Evolutionary conservation across 2,113 vertebrate genomes (phyloP).

Genomic region (Labrus mixtus): DNA sequence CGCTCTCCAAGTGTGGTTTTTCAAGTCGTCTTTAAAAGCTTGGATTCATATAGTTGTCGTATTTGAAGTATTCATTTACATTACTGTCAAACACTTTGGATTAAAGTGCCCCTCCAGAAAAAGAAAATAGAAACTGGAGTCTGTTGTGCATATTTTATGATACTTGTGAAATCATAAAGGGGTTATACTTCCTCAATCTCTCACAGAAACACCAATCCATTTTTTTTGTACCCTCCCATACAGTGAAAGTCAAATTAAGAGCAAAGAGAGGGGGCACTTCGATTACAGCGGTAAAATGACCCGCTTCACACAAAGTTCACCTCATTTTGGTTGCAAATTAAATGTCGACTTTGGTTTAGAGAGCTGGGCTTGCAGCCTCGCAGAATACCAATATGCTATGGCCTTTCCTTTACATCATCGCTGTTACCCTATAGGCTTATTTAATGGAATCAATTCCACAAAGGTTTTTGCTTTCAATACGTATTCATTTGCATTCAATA

Average conservation of each 20-base stretch:
- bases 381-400: conserved; percentile 62
- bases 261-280: conserved; percentile 50
- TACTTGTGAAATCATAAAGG: conserved; percentile 24
- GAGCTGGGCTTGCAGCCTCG: conserved; percentile 42
- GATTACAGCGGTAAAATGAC: conserved; percentile 69
- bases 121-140: neutral
- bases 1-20: conserved; percentile 13
- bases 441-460: conserved; percentile 25
- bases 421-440: neutral
- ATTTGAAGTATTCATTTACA: conserved; percentile 44
- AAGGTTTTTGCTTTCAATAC: conserved; percentile 11
- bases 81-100: conserved; percentile 21
- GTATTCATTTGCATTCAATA: conserved; percentile 11
- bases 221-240: conserved; percentile 20
- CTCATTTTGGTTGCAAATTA: conserved; percentile 80
- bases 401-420: conserved; percentile 18
- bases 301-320: conserved; percentile 74
- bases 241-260: conserved; percentile 53
- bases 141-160: conserved; percentile 38
- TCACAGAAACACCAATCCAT: neutral
- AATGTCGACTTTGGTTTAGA: conserved; percentile 71
- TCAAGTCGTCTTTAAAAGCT: conserved; percentile 43
- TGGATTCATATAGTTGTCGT: conserved; percentile 23
- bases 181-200: neutral
- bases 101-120: conserved; percentile 14